phyloP scores from a whole-genome alignment of 1,140 invertebrate species.

The Drosophila tristis region DNA sequence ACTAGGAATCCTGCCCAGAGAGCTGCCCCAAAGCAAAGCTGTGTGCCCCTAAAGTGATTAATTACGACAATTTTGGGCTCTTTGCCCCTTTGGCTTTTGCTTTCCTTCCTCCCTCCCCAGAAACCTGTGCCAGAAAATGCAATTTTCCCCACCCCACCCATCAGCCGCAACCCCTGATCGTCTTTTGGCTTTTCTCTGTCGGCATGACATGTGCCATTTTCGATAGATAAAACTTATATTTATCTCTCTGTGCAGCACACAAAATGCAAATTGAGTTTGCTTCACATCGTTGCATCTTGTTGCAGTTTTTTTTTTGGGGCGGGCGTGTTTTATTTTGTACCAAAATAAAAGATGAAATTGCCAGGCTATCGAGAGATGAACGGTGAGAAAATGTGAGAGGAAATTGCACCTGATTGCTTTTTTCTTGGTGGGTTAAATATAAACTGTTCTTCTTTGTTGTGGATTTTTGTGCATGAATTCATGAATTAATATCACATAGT shows the following conservation, averaged over 20 bases:
- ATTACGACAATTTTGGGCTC: conserved; percentile 43
- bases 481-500: no score
- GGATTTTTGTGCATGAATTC: no score
- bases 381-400: no score
- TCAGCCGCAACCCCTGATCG: background rate
- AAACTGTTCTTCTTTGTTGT: no score
- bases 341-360: conserved; percentile 3
- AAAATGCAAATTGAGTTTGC: conserved; percentile 32
- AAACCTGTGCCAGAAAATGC: conserved; percentile 3
- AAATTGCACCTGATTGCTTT: no score
- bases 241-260: background rate
- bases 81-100: conserved; percentile 6
- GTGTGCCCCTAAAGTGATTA: conserved; percentile 51
- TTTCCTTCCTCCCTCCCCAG: background rate
- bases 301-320: conserved; percentile 1
- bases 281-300: conserved; percentile 6
- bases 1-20: no score
- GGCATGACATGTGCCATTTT: conserved; percentile 3
- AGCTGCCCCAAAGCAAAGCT: conserved; percentile 4
- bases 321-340: background rate
- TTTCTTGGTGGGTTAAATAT: no score
- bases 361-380: no score
- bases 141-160: conserved; percentile 12
- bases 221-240: conserved; percentile 17
- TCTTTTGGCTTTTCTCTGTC: conserved; percentile 22